A percentile compares a stretch with the other conserved stretches of the same genome.
phyloP scores from a whole-genome alignment of 2,797 vertebrate species.

The Eulemur mongoz region DNA sequence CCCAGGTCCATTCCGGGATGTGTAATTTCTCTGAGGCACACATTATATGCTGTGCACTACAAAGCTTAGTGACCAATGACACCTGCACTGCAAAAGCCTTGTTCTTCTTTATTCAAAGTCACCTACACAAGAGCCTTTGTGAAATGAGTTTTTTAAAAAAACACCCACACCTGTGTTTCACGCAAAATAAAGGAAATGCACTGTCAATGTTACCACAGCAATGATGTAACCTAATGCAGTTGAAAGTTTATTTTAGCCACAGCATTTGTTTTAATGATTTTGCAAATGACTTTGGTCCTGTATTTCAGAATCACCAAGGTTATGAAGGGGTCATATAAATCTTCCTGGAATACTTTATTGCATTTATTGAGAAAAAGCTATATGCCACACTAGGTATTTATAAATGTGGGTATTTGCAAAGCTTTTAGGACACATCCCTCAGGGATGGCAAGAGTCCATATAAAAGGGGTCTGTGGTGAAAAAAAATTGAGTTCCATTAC shows the following conservation, averaged over 20 bases:
- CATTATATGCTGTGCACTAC: background rate
- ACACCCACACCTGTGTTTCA: conserved; percentile 20
- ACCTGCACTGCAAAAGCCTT: background rate
- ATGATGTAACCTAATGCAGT: conserved; percentile 23
- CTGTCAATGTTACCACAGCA: conserved; percentile 45
- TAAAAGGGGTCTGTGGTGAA: background rate
- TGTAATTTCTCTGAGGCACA: background rate
- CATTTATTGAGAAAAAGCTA: conserved; percentile 45
- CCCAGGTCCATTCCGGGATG: background rate
- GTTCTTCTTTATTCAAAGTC: conserved; percentile 52
- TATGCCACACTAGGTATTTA: background rate
- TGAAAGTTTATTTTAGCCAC: conserved; percentile 49
- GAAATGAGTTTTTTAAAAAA: background rate
- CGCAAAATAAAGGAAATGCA: conserved; percentile 40
- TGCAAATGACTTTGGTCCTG: conserved; percentile 38
- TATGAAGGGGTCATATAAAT: conserved; percentile 31
- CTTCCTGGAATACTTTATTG: conserved; percentile 18
- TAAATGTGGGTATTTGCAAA: conserved; percentile 47
- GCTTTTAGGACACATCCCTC: background rate
- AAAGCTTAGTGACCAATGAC: background rate
- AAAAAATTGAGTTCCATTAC: background rate
- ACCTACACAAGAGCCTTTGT: background rate
- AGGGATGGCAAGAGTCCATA: background rate
- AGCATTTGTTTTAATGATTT: conserved; percentile 62
- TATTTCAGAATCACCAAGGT: conserved; percentile 54